Conservation (phyloP, 2,888 invertebrate species). For the Lepidocyrtoides sp. region DNA sequence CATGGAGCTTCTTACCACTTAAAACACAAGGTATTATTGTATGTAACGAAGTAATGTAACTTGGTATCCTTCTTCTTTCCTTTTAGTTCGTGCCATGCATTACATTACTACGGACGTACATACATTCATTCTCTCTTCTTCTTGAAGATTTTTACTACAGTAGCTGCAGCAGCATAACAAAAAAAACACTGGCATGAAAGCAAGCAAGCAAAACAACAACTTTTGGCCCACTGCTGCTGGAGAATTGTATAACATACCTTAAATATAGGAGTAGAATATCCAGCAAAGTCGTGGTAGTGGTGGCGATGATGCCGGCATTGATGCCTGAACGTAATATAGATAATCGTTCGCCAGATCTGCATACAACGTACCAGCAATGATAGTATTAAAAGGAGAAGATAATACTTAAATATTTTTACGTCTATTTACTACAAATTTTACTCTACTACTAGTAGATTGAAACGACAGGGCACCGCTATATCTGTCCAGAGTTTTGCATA, state of each 20-base stretch:
- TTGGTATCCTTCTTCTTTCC: slow-evolving; percentile 36
- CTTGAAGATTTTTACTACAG: background rate
- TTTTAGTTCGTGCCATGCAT: slow-evolving; percentile 43
- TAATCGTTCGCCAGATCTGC: slow-evolving; percentile 66
- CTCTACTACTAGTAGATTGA: background rate
- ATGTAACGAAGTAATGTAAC: background rate
- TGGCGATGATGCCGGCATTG: slow-evolving; percentile 50
- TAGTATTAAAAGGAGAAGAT: background rate
- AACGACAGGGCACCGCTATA: background rate
- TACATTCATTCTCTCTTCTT: slow-evolving; percentile 24
- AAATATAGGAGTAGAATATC: background rate
- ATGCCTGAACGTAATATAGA: slow-evolving; percentile 61
- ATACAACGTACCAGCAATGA: slow-evolving; percentile 23
- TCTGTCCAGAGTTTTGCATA: background rate
- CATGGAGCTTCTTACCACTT: no score
- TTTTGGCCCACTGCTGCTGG: background rate
- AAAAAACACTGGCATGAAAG: background rate
- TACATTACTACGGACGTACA: slow-evolving; percentile 21
- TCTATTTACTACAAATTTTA: no score
- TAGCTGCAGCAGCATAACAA: background rate
- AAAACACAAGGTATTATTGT: no score
- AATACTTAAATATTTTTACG: slow-evolving; percentile 46
- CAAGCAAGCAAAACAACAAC: slow-evolving; percentile 15
- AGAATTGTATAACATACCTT: background rate
- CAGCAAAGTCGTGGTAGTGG: background rate